Conservation (phyloP, 2,797 vertebrate species). For the Fringilla coelebs region DNA sequence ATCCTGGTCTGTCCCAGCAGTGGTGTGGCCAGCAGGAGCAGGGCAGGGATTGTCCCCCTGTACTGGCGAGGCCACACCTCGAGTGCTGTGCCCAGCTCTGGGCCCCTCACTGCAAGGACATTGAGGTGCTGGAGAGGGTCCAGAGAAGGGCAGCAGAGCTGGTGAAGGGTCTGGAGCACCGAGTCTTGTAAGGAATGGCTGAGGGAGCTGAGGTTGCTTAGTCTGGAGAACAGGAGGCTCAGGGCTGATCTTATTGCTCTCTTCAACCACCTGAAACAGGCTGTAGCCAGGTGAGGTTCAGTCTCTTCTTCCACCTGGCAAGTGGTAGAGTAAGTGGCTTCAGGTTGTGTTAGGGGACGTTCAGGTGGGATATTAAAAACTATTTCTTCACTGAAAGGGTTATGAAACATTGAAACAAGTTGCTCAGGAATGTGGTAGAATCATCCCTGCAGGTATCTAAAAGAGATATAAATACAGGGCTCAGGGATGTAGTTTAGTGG, state of each 20-base stretch:
- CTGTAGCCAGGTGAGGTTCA: background rate
- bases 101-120: rapidly evolving
- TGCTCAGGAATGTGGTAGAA: background rate
- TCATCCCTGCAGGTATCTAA: background rate
- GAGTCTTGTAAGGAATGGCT: background rate
- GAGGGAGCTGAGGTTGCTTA: background rate
- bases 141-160: rapidly evolving
- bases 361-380: background rate
- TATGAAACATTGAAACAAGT: background rate
- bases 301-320: background rate
- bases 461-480: background rate
- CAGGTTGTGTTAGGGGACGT: background rate
- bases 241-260: background rate
- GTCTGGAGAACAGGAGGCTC: background rate
- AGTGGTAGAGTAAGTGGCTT: background rate
- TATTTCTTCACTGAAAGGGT: background rate
- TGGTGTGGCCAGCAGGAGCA: background rate
- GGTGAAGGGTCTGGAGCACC: background rate
- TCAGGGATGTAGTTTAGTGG: background rate
- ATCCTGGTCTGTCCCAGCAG: background rate
- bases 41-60: background rate
- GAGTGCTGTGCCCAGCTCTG: background rate
- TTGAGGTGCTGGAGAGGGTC: rapidly evolving
- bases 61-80: background rate
- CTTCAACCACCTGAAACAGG: background rate